Evolutionary conservation across 2,888 invertebrate genomes (phyloP).

Genomic region (Matsumyia berberina): DNA sequence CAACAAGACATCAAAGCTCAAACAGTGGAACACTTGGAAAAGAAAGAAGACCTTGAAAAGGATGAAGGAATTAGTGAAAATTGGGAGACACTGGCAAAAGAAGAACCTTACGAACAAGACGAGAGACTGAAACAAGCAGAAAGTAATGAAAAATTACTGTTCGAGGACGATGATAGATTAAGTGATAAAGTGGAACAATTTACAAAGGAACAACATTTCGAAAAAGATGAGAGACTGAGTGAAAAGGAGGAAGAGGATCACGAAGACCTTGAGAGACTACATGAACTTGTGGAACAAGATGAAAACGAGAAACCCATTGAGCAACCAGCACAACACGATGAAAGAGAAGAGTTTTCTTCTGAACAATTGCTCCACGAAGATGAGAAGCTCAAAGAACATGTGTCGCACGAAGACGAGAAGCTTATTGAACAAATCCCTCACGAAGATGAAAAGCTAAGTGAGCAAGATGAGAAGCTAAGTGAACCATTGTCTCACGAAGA

Average conservation of each 20-base stretch:
- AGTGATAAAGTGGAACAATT: conserved; percentile 47
- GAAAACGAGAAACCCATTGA: background rate
- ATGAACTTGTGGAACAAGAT: background rate
- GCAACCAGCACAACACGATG: background rate
- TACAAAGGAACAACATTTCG: background rate
- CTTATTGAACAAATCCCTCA: background rate
- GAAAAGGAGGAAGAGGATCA: conserved; percentile 16
- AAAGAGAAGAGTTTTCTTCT: background rate
- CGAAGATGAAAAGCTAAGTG: background rate
- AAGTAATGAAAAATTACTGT: background rate
- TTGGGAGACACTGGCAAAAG: background rate
- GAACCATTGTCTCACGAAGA: background rate
- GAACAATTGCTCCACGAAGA: background rate
- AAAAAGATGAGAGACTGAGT: conserved; percentile 27
- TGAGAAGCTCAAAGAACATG: background rate
- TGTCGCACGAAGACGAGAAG: background rate
- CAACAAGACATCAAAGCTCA: conserved; percentile 1
- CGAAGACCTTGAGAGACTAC: background rate
- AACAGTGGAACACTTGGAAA: too few species aligned
- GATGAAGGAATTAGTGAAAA: background rate
- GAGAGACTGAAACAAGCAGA: background rate
- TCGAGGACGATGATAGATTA: conserved; percentile 36
- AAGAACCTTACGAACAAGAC: background rate
- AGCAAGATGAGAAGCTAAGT: background rate
- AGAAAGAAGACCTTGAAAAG: conserved; percentile 3